Conservation (phyloP, 2,113 vertebrate species). For the Halichoerus grypus region DNA sequence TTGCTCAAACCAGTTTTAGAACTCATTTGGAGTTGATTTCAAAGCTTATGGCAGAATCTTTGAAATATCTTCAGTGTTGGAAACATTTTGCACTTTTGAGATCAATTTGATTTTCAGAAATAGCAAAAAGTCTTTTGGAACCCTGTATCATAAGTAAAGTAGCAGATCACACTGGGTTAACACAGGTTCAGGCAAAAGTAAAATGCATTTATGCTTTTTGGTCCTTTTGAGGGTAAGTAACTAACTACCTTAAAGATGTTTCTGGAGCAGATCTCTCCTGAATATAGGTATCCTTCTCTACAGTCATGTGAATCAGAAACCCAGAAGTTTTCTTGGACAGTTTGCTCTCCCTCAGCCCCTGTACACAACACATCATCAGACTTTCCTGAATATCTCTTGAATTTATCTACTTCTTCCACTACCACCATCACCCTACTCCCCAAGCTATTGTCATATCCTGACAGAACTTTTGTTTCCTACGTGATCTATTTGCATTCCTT, state of each 20-base stretch:
- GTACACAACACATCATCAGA: background rate
- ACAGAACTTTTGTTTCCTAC: conserved; percentile 9
- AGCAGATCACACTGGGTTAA: background rate
- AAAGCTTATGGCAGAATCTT: conserved; percentile 38
- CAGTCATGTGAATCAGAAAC: background rate
- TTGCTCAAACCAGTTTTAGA: conserved; percentile 37
- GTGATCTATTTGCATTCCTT: background rate
- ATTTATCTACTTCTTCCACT: background rate
- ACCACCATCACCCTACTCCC: background rate
- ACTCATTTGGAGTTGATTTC: conserved; percentile 31
- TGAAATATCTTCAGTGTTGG: conserved; percentile 17
- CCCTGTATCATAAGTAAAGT: conserved; percentile 2
- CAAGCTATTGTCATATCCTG: background rate
- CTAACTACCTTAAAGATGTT: background rate
- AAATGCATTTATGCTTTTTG: background rate
- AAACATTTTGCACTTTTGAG: conserved; percentile 36
- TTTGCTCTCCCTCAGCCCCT: background rate
- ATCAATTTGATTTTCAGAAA: conserved; percentile 46
- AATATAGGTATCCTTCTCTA: background rate
- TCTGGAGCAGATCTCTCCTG: background rate
- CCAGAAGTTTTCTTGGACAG: background rate
- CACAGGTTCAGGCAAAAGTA: background rate
- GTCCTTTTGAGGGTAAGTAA: background rate
- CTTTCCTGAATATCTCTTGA: conserved; percentile 48
- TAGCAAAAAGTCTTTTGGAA: conserved; percentile 14